Conservation (phyloP, 1,140 invertebrate species). For the Eulimnadia texana region DNA sequence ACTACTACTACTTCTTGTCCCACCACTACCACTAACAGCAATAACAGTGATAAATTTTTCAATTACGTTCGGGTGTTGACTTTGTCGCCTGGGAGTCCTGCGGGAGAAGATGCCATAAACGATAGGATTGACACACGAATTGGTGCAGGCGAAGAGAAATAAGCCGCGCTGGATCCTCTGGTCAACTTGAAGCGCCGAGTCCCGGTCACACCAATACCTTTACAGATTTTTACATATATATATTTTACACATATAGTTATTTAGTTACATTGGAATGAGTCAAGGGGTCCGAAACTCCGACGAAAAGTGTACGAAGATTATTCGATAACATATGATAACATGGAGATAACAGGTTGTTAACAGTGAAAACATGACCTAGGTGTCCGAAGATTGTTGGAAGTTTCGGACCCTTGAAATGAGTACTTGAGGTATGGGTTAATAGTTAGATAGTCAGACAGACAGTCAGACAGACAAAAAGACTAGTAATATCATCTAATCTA, state of each 20-base stretch:
- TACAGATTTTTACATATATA: too few species aligned
- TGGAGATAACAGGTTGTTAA: too few species aligned
- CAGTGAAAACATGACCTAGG: background rate
- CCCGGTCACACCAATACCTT: constrained; percentile 69
- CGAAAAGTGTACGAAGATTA: too few species aligned
- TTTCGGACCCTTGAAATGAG: too few species aligned
- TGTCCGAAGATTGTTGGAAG: too few species aligned
- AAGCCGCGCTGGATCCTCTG: constrained; percentile 64
- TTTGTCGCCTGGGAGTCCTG: background rate
- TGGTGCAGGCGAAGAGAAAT: constrained; percentile 87
- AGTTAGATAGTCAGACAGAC: background rate
- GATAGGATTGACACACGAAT: constrained; percentile 79
- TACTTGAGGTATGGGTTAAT: background rate
- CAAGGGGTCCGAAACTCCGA: too few species aligned
- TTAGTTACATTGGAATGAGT: too few species aligned
- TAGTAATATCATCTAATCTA: too few species aligned
- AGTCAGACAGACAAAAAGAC: background rate
- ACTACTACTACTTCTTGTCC: too few species aligned
- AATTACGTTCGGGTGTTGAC: background rate
- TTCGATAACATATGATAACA: too few species aligned
- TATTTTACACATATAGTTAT: too few species aligned
- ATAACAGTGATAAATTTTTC: background rate
- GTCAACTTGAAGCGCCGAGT: constrained; percentile 54
- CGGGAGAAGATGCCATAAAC: constrained; percentile 52
- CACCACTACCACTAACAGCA: too few species aligned